Evolutionary conservation across 2,888 invertebrate genomes (phyloP).

Genomic region (Tachystola acroxantha): DNA sequence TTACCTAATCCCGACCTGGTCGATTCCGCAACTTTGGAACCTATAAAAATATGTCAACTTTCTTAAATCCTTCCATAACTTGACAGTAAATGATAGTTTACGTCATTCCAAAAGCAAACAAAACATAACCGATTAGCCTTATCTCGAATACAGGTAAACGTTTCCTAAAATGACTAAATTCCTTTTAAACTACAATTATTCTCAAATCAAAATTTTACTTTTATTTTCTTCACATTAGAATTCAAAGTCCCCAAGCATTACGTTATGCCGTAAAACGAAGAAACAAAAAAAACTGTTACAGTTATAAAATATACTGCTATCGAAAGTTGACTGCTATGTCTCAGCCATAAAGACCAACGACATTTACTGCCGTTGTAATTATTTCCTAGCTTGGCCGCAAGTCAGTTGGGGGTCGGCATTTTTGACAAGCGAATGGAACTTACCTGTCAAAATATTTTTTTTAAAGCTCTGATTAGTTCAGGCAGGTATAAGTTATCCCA

Average conservation of each 20-base stretch:
- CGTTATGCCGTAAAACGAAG: background rate
- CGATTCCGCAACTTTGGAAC: too few species aligned
- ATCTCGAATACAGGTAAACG: constrained; percentile 59
- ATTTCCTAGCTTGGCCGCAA: background rate
- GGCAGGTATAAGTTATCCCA: constrained; percentile 40
- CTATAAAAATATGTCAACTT: too few species aligned
- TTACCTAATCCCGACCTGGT: too few species aligned
- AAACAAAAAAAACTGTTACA: background rate
- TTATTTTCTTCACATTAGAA: constrained; percentile 10
- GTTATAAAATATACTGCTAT: background rate
- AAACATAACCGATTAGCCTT: constrained; percentile 67
- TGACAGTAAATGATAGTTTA: constrained; percentile 33
- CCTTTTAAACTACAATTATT: constrained; percentile 16
- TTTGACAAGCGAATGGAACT: constrained; percentile 52
- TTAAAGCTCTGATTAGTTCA: constrained; percentile 45
- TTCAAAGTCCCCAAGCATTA: constrained; percentile 9
- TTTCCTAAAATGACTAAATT: constrained; percentile 57
- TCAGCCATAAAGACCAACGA: background rate
- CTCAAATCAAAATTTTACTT: constrained; percentile 9
- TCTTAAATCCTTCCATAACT: too few species aligned
- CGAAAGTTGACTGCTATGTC: background rate
- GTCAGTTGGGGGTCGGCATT: constrained; percentile 55
- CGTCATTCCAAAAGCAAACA: constrained; percentile 51
- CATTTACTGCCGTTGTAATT: background rate
- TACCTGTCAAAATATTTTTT: constrained; percentile 65